Evolutionary conservation across 2,888 invertebrate genomes (phyloP).

Genomic region (Mylabris sibirica): DNA sequence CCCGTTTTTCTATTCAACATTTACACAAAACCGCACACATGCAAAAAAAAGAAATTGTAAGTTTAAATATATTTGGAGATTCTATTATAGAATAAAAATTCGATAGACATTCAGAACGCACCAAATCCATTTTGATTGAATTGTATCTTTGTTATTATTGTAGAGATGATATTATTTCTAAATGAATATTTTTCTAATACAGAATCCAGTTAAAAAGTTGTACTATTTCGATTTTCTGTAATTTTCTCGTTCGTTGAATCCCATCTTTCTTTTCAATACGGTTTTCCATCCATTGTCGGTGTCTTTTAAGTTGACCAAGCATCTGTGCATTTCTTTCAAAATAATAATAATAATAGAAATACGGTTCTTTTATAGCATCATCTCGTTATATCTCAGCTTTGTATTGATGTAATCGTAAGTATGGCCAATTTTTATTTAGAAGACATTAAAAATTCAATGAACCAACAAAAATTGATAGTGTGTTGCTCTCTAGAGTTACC

Average conservation of each 20-base stretch:
- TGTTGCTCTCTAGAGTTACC: no score
- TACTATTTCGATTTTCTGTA: slow-evolving; percentile 43
- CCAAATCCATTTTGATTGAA: slow-evolving; percentile 9
- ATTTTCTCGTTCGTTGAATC: slow-evolving; percentile 50
- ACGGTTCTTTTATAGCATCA: slow-evolving; percentile 20
- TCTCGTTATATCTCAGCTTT: slow-evolving; percentile 27
- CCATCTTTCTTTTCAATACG: slow-evolving; percentile 28
- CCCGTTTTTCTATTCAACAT: no score
- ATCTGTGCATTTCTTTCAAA: slow-evolving; percentile 36
- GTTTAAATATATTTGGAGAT: slow-evolving; percentile 30
- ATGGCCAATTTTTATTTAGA: not conserved
- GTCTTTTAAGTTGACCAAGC: slow-evolving; percentile 43
- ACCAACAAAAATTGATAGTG: no score
- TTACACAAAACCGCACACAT: no score
- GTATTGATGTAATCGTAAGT: slow-evolving; percentile 4
- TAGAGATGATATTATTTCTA: not conserved
- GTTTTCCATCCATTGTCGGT: slow-evolving; percentile 29
- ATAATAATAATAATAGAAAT: not conserved
- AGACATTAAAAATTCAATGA: not conserved
- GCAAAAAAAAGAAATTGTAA: slow-evolving; percentile 29
- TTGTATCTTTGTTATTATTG: not conserved
- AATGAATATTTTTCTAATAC: slow-evolving; percentile 1
- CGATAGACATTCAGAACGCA: not conserved
- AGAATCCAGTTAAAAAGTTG: slow-evolving; percentile 21
- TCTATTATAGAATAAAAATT: not conserved